Evolutionary conservation across 2,113 vertebrate species (phyloP).

Genomic region (Tonatia bakeri): DNA sequence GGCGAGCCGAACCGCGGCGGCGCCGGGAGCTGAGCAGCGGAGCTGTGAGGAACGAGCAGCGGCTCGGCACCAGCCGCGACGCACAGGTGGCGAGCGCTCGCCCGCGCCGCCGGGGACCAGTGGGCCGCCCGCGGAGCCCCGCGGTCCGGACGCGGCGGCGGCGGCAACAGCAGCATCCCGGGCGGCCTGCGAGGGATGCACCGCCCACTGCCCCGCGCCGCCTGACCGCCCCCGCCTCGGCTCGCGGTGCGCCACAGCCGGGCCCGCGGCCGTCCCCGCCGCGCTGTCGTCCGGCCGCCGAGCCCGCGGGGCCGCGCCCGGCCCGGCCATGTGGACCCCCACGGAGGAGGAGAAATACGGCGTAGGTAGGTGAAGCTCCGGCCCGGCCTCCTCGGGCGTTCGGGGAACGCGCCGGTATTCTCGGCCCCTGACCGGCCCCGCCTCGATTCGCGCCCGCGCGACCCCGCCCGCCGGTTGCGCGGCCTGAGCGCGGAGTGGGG

Average conservation of each 20-base stretch:
- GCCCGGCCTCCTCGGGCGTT: not conserved
- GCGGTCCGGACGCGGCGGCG: slow-evolving; percentile 7
- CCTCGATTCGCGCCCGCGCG: not conserved
- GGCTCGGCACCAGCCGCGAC: not conserved
- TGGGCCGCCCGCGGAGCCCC: not conserved
- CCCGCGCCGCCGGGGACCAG: not conserved
- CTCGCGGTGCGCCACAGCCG: slow-evolving; percentile 68
- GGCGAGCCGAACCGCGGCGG: slow-evolving; percentile 24
- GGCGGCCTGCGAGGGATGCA: slow-evolving; percentile 67
- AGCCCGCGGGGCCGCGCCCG: slow-evolving; percentile 40
- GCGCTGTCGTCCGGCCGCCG: slow-evolving; percentile 49
- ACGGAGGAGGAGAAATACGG: slow-evolving; percentile 96
- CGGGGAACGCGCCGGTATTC: not conserved
- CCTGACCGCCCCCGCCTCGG: slow-evolving; percentile 65
- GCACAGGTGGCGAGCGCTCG: slow-evolving; percentile 45
- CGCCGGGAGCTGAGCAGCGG: not conserved
- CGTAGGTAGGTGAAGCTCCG: slow-evolving; percentile 87
- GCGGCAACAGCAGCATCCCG: slow-evolving; percentile 34
- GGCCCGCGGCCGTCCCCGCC: slow-evolving; percentile 54
- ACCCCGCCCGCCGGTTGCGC: slow-evolving; percentile 10
- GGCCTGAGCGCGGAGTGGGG: slow-evolving; percentile 5
- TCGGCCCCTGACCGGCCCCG: not conserved
- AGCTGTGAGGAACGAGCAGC: not conserved
- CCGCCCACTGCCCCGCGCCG: slow-evolving; percentile 56
- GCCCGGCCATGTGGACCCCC: slow-evolving; percentile 89